These are phyloP conservation scores for Entomyzon cyanotis DNA, from an alignment of 2,113 vertebrate genomes.

Conservation along the genomic window DNA sequence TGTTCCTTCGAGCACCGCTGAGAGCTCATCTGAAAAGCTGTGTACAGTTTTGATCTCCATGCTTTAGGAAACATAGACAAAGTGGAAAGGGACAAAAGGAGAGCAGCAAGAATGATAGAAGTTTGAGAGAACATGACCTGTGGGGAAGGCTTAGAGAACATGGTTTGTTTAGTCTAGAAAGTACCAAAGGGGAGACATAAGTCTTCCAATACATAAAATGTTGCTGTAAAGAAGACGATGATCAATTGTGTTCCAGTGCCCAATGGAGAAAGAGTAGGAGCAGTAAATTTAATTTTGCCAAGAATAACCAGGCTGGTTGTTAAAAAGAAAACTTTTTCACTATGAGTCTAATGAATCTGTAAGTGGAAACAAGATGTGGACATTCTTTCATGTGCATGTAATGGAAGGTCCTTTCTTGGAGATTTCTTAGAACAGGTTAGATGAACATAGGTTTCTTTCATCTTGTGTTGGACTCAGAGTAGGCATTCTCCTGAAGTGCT, in stretches of 20 bases:
- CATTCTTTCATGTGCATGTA: not conserved
- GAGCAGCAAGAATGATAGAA: not conserved
- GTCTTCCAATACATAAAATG: conserved; percentile 20
- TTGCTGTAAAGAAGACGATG: conserved; percentile 16
- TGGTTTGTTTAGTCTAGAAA: conserved; percentile 51
- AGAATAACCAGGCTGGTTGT: not conserved
- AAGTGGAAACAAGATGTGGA: not conserved
- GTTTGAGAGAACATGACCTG: conserved; percentile 28
- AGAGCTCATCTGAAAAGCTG: conserved; percentile 13
- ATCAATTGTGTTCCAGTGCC: conserved; percentile 21
- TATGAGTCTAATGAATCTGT: not conserved
- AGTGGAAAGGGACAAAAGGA: not conserved
- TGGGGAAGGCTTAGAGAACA: conserved; percentile 21
- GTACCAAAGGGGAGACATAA: conserved; percentile 4
- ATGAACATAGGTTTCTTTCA: not conserved
- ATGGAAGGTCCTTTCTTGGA: not conserved
- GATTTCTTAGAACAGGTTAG: not conserved
- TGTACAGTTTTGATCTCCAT: not conserved
- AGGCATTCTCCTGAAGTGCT: not conserved
- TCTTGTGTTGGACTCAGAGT: not conserved
- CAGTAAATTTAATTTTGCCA: conserved; percentile 4
- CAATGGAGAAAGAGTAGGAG: not conserved
- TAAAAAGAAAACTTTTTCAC: not conserved
- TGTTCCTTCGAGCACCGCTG: not conserved
- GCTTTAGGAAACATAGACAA: not conserved